Base-by-base conservation (phyloP, 1,140 invertebrate species). In the Penaeus vannamei region DNA sequence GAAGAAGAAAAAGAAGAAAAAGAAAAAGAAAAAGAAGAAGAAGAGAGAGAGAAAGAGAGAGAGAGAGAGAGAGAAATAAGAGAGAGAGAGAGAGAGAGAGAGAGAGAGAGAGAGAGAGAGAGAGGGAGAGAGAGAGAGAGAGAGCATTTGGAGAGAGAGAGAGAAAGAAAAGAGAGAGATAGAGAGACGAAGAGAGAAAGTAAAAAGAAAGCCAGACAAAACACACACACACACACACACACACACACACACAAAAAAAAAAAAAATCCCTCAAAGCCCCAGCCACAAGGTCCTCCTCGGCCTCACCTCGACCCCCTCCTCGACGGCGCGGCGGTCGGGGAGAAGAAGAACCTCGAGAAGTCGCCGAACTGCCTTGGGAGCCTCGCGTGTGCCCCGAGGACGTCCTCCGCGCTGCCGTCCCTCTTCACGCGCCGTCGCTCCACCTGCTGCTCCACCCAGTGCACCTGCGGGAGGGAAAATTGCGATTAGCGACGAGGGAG, bases 371-470 rank as follows among this genome's bases (percentile, higher is more conserved):
- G 89, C 66, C 81, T 79, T 29, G 61, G 87, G 5, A 42, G 61
- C n/a, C 79, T 64, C 23, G 53, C 72, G 72, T n/a, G 72, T 42
- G 42, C 79, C 26, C 36, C 77, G 22, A 19, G 17, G 89, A 29
- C 42, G 5, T 12, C 29, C 29, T 76, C 76, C 19, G 61, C n/a
- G 10, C 64, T 22, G 14, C 85, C 84, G 42, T 98, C 97, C 53
- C 98, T 94, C 94, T 99, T 99, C 61, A 95, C 95, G 46, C 98
- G 95, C 66, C 94, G 95, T 93, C 96, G 97, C 92, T 98, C 97
- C 81, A 96, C 95, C 92, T 99, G 98, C 92, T 99, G 98, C 92
- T 98, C 96, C 85, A 98, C 95, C 98, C 98, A 99, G 91, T 95
- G 94, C 5, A 91, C 90, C 90, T 91, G 87, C 61, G 60, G 36